These are phyloP conservation scores for Hypocryptadius cinnamomeus DNA, from an alignment of 2,113 vertebrate genomes.

Conservation along the genomic window DNA sequence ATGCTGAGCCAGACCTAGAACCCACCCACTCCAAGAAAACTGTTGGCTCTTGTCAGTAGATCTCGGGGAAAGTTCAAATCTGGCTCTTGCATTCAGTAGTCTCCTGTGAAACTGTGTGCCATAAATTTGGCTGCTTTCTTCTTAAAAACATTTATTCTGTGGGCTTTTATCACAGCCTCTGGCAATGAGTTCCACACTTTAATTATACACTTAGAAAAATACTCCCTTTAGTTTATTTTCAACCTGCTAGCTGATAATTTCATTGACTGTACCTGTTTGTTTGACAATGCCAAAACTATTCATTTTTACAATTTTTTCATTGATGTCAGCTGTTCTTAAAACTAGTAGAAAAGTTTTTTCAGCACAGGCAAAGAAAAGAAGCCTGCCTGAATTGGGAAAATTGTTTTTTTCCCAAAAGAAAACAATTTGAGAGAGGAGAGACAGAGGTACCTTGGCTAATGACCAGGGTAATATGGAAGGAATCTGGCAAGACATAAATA, in stretches of 20 bases:
- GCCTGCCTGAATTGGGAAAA: neutral
- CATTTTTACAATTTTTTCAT: neutral
- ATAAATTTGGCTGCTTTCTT: neutral
- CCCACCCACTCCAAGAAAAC: neutral
- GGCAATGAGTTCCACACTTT: neutral
- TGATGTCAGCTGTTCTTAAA: neutral
- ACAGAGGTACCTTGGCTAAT: neutral
- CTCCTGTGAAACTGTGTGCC: neutral
- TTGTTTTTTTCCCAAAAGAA: neutral
- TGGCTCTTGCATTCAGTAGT: neutral
- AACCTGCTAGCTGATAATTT: neutral
- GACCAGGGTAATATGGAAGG: neutral
- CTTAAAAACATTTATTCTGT: neutral
- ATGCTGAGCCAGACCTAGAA: neutral
- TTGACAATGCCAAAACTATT: neutral
- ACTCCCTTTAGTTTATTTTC: neutral
- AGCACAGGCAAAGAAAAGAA: neutral
- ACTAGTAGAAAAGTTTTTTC: neutral
- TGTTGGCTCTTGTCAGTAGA: neutral
- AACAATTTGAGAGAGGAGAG: neutral
- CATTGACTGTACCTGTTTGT: neutral
- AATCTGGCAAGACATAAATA: neutral
- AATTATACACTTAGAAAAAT: neutral
- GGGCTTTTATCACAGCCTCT: neutral
- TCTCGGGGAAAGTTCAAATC: neutral